Evolutionary conservation across 2,888 invertebrate species (phyloP), one percentile per base, ranked within the genome.

Genomic region (Ectemnius continuus): DNA sequence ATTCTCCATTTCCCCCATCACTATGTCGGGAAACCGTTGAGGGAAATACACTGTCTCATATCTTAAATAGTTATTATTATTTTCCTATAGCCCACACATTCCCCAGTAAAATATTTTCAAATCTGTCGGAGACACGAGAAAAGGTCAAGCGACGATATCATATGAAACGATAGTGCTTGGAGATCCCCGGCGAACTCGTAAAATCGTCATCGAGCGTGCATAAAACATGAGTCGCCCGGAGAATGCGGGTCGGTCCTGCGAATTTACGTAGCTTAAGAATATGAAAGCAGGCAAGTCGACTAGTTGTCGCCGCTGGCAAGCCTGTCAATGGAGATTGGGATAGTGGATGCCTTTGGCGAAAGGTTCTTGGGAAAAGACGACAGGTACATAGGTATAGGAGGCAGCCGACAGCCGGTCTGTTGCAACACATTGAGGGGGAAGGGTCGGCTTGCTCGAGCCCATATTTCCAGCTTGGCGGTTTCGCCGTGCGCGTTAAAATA

Each of bases 151-250:
- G 36, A 36, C 36, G 36, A 36, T 36, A 36, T 11, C 36, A 11
- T 36, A 6, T 36, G 36, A 36, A 36, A 36, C 36, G 36, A 36
- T 36, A 8, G 36, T 36, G 36, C 36, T 36, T 11, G 8, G 5
- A 11, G 36, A 8, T 36, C 36, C 36, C 36, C 5, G 36, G 4
- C 0, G 36, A 79, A 71, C 84, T 87, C 85, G 82, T 88, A 86
- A 89, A 88, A 88, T 88, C 86, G 88, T 88, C 86, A 87, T 85
- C 82, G 84, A 74, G 80, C 82, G 87, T 88, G 87, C 88, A 89
- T 89, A 88, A 88, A 89, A 88, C 88, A 88, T 88, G 88, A 88
- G 83, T 73, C 79, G 76, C 76, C 52, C 81, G 82, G 81, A 82
- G 83, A 84, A 84, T 83, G 82, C 83, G 67, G 77, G 77, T 72